Conservation (phyloP, 2,888 invertebrate species). For the Cataglyphis altisquamis region DNA sequence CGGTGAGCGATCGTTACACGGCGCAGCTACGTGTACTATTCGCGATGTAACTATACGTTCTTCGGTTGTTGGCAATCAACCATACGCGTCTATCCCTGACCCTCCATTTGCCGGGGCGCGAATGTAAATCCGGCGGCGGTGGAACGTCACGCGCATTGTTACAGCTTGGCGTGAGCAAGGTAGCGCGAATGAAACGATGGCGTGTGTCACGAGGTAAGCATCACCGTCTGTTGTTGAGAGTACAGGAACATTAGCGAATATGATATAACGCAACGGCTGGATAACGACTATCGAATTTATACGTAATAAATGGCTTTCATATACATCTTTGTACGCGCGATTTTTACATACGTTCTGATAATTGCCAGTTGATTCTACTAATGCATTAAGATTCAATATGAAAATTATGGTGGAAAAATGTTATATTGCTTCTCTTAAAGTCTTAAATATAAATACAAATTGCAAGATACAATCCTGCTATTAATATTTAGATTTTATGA, state of each 20-base stretch:
- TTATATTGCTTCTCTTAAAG: not conserved
- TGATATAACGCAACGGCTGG: not conserved
- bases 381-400: not conserved
- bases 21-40: slow-evolving; percentile 62
- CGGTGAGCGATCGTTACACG: slow-evolving; percentile 71
- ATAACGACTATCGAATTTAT: not conserved
- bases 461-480: slow-evolving; percentile 24
- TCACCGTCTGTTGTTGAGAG: slow-evolving; percentile 8
- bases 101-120: slow-evolving; percentile 60
- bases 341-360: not conserved
- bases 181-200: slow-evolving; percentile 63
- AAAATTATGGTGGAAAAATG: not conserved
- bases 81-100: slow-evolving; percentile 65
- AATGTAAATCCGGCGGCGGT: slow-evolving; percentile 46
- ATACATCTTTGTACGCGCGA: not conserved
- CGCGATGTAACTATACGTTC: slow-evolving; percentile 61
- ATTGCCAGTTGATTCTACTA: not conserved
- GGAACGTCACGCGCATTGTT: slow-evolving; percentile 47
- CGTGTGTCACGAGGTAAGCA: slow-evolving; percentile 30
- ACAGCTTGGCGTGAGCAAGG: slow-evolving; percentile 49
- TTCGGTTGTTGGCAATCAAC: slow-evolving; percentile 69
- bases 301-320: not conserved
- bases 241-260: not conserved
- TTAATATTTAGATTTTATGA: slow-evolving; percentile 25
- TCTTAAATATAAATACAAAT: slow-evolving; percentile 15